Conservation (phyloP, 1,140 invertebrate genomes). For the Asbolus verrucosus region DNA sequence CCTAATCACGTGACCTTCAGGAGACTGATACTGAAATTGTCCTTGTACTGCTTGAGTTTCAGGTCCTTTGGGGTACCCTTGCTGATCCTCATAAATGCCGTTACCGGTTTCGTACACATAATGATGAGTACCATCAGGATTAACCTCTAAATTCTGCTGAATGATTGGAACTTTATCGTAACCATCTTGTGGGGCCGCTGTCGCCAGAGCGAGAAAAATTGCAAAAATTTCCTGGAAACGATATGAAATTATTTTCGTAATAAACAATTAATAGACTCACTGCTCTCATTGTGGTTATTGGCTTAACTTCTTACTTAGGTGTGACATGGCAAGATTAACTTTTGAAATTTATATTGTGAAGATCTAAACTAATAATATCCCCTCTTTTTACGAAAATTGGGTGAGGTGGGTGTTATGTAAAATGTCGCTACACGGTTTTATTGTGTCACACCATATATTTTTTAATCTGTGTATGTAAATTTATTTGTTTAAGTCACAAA, state of each 20-base stretch:
- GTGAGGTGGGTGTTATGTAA: constrained; percentile 24
- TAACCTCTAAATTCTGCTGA: constrained; percentile 70
- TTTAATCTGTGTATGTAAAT: constrained; percentile 33
- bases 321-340: not conserved
- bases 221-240: not conserved
- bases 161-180: constrained; percentile 63
- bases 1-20: constrained; percentile 68
- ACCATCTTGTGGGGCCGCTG: not conserved
- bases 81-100: constrained; percentile 67
- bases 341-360: constrained; percentile 29
- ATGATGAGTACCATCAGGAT: constrained; percentile 73
- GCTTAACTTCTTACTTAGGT: not conserved
- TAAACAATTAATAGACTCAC: not conserved
- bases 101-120: constrained; percentile 71
- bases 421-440: constrained; percentile 8
- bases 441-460: constrained; percentile 26
- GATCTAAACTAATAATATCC: constrained; percentile 20
- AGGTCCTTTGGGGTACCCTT: constrained; percentile 61
- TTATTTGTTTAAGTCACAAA: not conserved
- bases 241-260: not conserved
- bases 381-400: constrained; percentile 23
- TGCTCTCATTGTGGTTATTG: not conserved
- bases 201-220: not conserved
- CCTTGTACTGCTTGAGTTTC: constrained; percentile 61
- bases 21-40: constrained; percentile 55